Percentiles rank a stretch among this genome's conserved stretches.
phyloP scores from a whole-genome alignment of 2,797 vertebrate species.

The Lepidocolaptes lacrymiger region DNA sequence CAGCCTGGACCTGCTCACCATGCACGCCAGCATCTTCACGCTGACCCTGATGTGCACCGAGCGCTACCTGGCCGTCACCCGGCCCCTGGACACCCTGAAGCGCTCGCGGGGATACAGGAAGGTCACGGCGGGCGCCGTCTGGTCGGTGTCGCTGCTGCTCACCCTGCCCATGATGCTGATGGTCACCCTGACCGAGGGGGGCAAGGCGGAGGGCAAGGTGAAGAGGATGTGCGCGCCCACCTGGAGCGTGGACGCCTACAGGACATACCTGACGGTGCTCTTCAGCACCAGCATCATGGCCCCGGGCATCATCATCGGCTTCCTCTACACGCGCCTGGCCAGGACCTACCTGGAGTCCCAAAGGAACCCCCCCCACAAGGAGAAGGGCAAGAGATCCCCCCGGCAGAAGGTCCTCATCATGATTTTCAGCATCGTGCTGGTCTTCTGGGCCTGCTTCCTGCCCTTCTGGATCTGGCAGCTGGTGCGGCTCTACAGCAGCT shows the following conservation, averaged over 20 bases:
- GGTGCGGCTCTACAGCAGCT: conserved; percentile 85
- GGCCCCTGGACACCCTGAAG: conserved; percentile 85
- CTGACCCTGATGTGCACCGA: conserved; percentile 91
- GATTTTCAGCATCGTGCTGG: conserved; percentile 91
- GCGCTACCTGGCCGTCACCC: conserved; percentile 90
- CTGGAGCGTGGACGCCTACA: conserved; percentile 86
- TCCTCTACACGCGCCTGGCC: conserved; percentile 86
- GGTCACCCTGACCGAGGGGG: conserved; percentile 83
- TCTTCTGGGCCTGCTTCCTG: conserved; percentile 93
- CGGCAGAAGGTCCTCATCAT: conserved; percentile 90
- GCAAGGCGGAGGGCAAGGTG: conserved; percentile 75
- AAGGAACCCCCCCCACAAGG: conserved; percentile 78
- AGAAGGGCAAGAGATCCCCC: conserved; percentile 81
- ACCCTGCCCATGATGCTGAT: conserved; percentile 90
- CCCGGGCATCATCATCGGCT: conserved; percentile 88
- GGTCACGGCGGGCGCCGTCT: conserved; percentile 84
- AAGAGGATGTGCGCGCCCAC: conserved; percentile 89
- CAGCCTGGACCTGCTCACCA: conserved; percentile 92
- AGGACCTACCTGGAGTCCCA: conserved; percentile 88
- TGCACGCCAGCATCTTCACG: conserved; percentile 95
- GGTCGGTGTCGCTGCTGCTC: conserved; percentile 86
- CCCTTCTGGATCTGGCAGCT: conserved; percentile 95
- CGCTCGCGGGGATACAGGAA: conserved; percentile 85
- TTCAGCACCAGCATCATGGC: conserved; percentile 94
- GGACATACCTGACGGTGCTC: conserved; percentile 88